Evolutionary conservation across 2,888 invertebrate genomes (phyloP).

Genomic region (Standfussiana lucernea): DNA sequence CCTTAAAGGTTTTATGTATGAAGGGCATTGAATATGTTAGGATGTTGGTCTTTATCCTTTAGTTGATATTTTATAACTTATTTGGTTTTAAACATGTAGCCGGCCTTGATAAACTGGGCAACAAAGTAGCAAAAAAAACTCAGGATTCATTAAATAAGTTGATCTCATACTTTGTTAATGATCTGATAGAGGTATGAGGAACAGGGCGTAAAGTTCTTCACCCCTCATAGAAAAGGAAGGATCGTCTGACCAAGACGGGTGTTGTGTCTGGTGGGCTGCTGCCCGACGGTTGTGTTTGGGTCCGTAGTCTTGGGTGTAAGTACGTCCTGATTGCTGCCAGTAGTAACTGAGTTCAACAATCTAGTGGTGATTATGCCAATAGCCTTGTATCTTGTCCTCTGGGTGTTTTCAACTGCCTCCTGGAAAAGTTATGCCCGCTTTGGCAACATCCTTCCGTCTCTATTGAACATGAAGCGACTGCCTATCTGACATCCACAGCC

Average conservation of each 20-base stretch:
- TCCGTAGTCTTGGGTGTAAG: not conserved
- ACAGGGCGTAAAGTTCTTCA: not conserved
- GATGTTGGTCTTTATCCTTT: conserved; percentile 27
- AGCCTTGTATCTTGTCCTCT: too few species aligned
- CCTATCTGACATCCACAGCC: too few species aligned
- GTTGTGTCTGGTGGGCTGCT: not conserved
- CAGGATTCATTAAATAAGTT: not conserved
- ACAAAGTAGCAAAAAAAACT: not conserved
- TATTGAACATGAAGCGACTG: too few species aligned
- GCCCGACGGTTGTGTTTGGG: not conserved
- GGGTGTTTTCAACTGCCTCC: not conserved
- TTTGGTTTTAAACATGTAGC: not conserved
- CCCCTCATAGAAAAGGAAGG: not conserved
- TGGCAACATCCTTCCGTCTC: not conserved
- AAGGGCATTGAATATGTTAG: conserved; percentile 52
- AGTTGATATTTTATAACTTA: conserved; percentile 46
- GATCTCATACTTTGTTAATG: not conserved
- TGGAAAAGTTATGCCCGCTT: not conserved
- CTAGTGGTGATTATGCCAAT: not conserved
- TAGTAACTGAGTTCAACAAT: not conserved
- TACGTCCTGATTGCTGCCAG: not conserved
- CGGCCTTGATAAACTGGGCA: not conserved
- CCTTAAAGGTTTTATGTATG: conserved; percentile 49
- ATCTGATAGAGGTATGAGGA: not conserved
- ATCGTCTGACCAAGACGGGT: not conserved